Base-by-base conservation (phyloP, 2,113 vertebrate species). In the Lutjanus erythropterus region DNA sequence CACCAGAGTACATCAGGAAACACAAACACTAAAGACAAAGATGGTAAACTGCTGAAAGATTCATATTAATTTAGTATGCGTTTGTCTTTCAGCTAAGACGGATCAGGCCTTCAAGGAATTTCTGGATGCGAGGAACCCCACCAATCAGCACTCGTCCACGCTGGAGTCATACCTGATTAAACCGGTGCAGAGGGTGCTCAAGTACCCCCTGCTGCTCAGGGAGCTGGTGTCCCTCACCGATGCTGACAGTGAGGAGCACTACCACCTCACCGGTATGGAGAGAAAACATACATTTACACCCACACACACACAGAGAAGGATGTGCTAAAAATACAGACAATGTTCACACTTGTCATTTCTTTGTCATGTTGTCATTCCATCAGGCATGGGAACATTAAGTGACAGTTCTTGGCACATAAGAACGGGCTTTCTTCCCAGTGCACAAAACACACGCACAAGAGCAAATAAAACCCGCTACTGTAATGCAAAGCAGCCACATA, bases 131-230 rank as follows among this genome's bases (percentile, higher is more conserved):
- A 96, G 94, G 72, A 99, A 99, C 86, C 97, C 97, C 64, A 97
- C 96, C 64, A 98, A 98, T 92, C 98, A 99, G 92, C 98, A 99
- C 84, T 97, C 98, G 0, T 97, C 97, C 74, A 99, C 98, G 0
- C 92, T 99, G 89, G 98, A 99, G 94, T 99, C 98, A 0, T 99
- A 98, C 88, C 97, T 99, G 87, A 99, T 99, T 90, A 99, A 99
- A 90, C 98, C 98, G 0, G 98, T 99, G 33, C 98, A 99, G 94
- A 95, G 98, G 78, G 98, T 99, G 80, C 94, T 99, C 61, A 99
- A 99, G 93, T 99, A 99, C 65, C 98, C 98, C 1, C 91, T 99
- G 84, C 96, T 99, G 93, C 95, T 99, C 73, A 93, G 95, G 90
- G 98, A 99, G 90, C 95, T 99, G 56, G 98, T 99, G 86, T 98